Evolutionary conservation across 2,888 invertebrate species (phyloP).

Genomic region (Drosophila fungiperda): DNA sequence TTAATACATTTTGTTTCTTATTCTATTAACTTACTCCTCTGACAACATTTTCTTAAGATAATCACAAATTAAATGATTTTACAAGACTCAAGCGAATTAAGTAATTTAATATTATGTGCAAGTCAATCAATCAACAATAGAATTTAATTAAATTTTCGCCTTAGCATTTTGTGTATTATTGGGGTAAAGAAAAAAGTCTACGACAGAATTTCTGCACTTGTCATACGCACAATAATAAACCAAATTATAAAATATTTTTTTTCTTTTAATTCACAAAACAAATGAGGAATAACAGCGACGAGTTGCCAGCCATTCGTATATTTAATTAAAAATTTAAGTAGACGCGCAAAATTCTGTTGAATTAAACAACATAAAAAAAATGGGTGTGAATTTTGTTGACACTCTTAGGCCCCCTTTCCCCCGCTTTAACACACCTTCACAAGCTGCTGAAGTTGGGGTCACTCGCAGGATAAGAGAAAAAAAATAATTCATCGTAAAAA

Average conservation of each 20-base stretch:
- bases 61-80: background rate
- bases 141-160: slow-evolving; percentile 41
- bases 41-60: background rate
- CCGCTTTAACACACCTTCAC: background rate
- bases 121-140: slow-evolving; percentile 14
- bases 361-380: slow-evolving; percentile 28
- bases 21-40: background rate
- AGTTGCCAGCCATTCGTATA: slow-evolving; percentile 22
- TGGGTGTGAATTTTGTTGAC: slow-evolving; percentile 8
- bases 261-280: slow-evolving; percentile 3
- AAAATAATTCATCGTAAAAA: slow-evolving; percentile 28
- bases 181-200: background rate
- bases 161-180: slow-evolving; percentile 1
- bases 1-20: background rate
- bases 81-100: background rate
- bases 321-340: slow-evolving; percentile 45
- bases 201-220: slow-evolving; percentile 30
- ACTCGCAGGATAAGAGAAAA: slow-evolving; percentile 7
- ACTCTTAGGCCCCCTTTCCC: background rate
- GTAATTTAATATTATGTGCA: background rate
- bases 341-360: background rate
- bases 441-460: slow-evolving; percentile 22
- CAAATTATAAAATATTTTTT: background rate
- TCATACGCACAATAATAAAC: slow-evolving; percentile 32
- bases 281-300: background rate